Percentiles rank a stretch among this genome's conserved stretches.
Conservation (phyloP, 2,797 vertebrate genomes). For the Falco novaeseelandiae region DNA sequence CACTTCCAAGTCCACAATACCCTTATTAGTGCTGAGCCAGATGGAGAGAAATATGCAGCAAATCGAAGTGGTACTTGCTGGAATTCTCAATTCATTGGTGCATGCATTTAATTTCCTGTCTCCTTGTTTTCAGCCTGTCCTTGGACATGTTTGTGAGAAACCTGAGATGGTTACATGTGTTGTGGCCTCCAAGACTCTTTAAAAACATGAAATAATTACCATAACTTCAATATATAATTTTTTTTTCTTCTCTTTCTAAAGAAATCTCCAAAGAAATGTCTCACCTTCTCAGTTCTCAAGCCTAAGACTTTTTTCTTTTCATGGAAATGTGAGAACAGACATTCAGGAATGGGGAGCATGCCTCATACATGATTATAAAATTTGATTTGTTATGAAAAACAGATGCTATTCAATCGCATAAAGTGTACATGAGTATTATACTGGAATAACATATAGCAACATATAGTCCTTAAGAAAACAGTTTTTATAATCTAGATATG, state of each 20-base stretch:
- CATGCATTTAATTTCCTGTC: conserved; percentile 65
- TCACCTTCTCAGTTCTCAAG: conserved; percentile 66
- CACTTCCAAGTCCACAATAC: conserved; percentile 1
- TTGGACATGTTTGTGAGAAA: conserved; percentile 61
- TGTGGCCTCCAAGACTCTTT: conserved; percentile 46
- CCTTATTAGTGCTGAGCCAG: conserved; percentile 17
- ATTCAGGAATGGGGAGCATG: conserved; percentile 12
- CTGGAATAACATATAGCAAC: not conserved
- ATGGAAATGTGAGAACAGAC: conserved; percentile 52
- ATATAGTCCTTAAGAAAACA: not conserved
- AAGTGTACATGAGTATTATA: not conserved
- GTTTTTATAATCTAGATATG: not conserved
- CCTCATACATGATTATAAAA: conserved; percentile 37
- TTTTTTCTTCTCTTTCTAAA: not conserved
- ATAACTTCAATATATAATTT: not conserved
- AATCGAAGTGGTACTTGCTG: not conserved
- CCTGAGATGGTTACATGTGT: conserved; percentile 50
- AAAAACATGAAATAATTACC: conserved; percentile 53
- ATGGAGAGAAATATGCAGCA: conserved; percentile 25
- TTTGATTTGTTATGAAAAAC: conserved; percentile 43
- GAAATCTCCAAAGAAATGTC: conserved; percentile 34
- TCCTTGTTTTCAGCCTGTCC: conserved; percentile 65
- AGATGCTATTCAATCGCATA: conserved; percentile 37
- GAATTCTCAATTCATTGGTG: conserved; percentile 34
- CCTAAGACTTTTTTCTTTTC: not conserved